Evolutionary conservation across 1,140 invertebrate species (phyloP).

Genomic region (Octopus sinensis): DNA sequence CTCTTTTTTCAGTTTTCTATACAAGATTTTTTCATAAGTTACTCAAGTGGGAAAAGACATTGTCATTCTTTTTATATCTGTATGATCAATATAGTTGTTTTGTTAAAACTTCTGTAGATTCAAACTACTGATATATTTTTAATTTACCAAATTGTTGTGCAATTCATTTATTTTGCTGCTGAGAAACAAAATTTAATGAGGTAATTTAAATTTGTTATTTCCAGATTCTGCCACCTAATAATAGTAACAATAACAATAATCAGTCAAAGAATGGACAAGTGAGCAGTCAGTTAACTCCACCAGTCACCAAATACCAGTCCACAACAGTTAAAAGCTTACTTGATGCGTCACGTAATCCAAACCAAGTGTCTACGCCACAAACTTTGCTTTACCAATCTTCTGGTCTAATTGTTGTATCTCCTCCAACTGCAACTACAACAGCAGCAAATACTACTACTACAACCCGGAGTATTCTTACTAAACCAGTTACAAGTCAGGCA

Average conservation of each 20-base stretch:
- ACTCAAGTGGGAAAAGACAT: too few species aligned
- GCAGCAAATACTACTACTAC: slow-evolving; percentile 15
- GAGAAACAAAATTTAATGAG: too few species aligned
- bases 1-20: too few species aligned
- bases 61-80: too few species aligned
- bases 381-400: background rate
- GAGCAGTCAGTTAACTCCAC: background rate
- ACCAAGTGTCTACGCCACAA: background rate
- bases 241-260: background rate
- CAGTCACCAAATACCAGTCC: slow-evolving; percentile 11
- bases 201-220: too few species aligned
- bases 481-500: slow-evolving; percentile 12
- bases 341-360: background rate
- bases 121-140: too few species aligned
- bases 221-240: background rate
- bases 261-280: background rate
- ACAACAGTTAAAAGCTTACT: slow-evolving; percentile 12
- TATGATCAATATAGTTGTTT: too few species aligned
- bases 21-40: too few species aligned
- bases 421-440: slow-evolving; percentile 12
- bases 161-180: too few species aligned
- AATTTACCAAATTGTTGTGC: too few species aligned
- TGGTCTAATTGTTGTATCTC: slow-evolving; percentile 11
- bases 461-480: slow-evolving; percentile 10
- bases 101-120: too few species aligned